A percentile compares a stretch with the other conserved stretches of the same genome.
Evolutionary conservation across 2,113 vertebrate genomes (phyloP).

Genomic region (Oreotragus oreotragus): DNA sequence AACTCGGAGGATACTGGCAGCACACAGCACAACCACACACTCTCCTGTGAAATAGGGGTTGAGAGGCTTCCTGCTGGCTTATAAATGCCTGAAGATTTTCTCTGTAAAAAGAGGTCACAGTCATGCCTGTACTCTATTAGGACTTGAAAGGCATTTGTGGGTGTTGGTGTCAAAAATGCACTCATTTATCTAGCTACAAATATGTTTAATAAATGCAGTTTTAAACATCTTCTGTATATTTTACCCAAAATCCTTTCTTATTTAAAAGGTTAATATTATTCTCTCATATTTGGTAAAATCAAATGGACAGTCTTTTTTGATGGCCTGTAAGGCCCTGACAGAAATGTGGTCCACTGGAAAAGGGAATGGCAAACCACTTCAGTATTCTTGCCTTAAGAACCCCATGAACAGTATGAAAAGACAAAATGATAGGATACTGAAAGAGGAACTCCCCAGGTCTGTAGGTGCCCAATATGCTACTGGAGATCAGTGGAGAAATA

Average conservation of each 20-base stretch:
- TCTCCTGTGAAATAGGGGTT: background rate
- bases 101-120: background rate
- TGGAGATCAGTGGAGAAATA: too few relatives aligned
- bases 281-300: background rate
- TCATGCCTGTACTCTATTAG: background rate
- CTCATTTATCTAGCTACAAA: background rate
- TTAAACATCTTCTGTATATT: background rate
- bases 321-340: background rate
- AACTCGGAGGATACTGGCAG: background rate
- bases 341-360: background rate
- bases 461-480: too few relatives aligned
- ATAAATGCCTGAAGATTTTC: background rate
- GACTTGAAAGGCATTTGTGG: background rate
- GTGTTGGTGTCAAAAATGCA: background rate
- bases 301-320: background rate
- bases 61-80: background rate
- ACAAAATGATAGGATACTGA: too few relatives aligned
- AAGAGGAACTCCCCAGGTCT: too few relatives aligned
- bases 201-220: background rate
- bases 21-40: background rate
- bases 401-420: too few relatives aligned
- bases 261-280: background rate
- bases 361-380: background rate
- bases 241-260: background rate
- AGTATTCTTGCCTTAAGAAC: background rate